Base-by-base conservation (phyloP, 2,888 invertebrate genomes). In the Cordilura impudica region DNA sequence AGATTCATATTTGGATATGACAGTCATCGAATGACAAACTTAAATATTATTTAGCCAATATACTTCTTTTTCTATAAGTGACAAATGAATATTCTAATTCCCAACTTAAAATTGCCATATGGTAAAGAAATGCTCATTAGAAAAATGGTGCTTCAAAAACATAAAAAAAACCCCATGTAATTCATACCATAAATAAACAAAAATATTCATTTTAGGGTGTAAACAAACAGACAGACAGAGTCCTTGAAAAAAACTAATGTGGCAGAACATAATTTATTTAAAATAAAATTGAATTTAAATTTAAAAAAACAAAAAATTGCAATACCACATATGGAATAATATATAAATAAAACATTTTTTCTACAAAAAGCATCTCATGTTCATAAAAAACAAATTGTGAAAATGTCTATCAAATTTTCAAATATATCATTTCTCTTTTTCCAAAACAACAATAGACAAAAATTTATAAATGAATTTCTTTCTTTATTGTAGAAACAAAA, bases 351-450 rank as follows among this genome's bases (percentile, higher is more conserved):
- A 45, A 51, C 26, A n/a, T 14, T 45, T 31, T 18, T 2, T 47
- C 56, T 39, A 60, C 60, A 14, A n/a, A 23, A 23, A 16, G 21
- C 53, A 23, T 16, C 21, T 60, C 26, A 26, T 7, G 43, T 31
- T 21, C n/a, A 29, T 51, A 47, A 63, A 10, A 63, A 49, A 54
- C 18, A 12, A 26, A 14, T 54, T n/a, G 21, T 54, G 35, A 63
- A 39, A 29, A 60, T 56, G 45, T 35, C 51, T 53, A 66, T 66
- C 21, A 60, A 60, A 19, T 63, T 8, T 39, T 31, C 47, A 45
- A 43, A 74, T 73, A 69, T 69, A 69, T 69, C 74, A 78, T 69
- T n/a, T 61, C 54, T 66, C 66, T 73, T 73, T 73, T 8, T 14
- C 12, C 63, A 45, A 58, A 60, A 72, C 43, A 10, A 78, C 67